Conservation (phyloP, 2,113 vertebrate genomes). For the pig (Sus scrofa) region T2T-Sscrofa CM000819.6:103375001-103375500, state of each 20-base stretch:
- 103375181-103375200: neutral
- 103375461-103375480: neutral
- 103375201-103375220: neutral
- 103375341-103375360: neutral
- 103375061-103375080: neutral
- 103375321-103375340: neutral
- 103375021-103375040: neutral
- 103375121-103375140: neutral
- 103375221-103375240: neutral
- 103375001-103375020: too few species aligned
- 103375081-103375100: neutral
- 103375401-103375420: neutral
- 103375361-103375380: neutral
- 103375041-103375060: too few species aligned
- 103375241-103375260: neutral
- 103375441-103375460: neutral
- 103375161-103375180: neutral
- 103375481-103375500: neutral
- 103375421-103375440: neutral
- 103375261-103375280: neutral
- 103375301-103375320: neutral
- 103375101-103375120: neutral
- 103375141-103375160: neutral
- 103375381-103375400: neutral
- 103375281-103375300: neutral